Percentiles rank a stretch among this genome's conserved stretches.
Evolutionary conservation across 2,113 vertebrate species (phyloP).

Genomic region (Mugil cephalus): DNA sequence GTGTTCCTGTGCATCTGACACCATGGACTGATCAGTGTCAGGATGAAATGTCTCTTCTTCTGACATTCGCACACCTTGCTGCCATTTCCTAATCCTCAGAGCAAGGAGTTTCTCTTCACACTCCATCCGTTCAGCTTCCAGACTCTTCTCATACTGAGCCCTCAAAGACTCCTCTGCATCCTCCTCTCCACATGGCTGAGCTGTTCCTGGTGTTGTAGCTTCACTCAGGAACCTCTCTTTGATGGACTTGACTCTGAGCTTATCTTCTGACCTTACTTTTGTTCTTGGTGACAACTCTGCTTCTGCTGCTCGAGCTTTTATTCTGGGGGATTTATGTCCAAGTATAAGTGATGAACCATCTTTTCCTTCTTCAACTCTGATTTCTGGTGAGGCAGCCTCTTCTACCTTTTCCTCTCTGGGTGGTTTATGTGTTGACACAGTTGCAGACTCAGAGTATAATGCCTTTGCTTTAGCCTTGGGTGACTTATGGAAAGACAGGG

Average conservation of each 20-base stretch:
- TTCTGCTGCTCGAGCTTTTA: slow-evolving; percentile 8
- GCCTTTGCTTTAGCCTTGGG: slow-evolving; percentile 18
- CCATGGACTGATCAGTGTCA: slow-evolving; percentile 47
- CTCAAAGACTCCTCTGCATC: slow-evolving; percentile 48
- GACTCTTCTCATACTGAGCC: slow-evolving; percentile 71
- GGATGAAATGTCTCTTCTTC: slow-evolving; percentile 55
- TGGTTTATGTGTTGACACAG: slow-evolving; percentile 25
- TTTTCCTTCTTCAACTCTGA: slow-evolving; percentile 16
- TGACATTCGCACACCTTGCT: slow-evolving; percentile 73
- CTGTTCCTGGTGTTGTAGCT: slow-evolving; percentile 36
- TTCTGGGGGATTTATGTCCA: slow-evolving; percentile 13
- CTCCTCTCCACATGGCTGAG: slow-evolving; percentile 49
- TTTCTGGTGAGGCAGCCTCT: background rate
- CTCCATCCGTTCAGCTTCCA: slow-evolving; percentile 73
- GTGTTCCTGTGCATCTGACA: slow-evolving; percentile 24
- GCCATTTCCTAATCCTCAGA: slow-evolving; percentile 77
- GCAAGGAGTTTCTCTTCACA: slow-evolving; percentile 78
- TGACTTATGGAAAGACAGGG: slow-evolving; percentile 36
- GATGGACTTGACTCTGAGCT: slow-evolving; percentile 17
- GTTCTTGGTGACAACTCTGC: slow-evolving; percentile 8
- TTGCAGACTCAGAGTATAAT: background rate
- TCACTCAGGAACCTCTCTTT: slow-evolving; percentile 68
- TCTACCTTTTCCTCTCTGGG: slow-evolving; percentile 23
- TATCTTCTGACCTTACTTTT: slow-evolving; percentile 40
- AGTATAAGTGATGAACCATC: background rate